A percentile compares a stretch with the other conserved stretches of the same genome.
Conservation (phyloP, 2,888 invertebrate species). For the Noctua comes region DNA sequence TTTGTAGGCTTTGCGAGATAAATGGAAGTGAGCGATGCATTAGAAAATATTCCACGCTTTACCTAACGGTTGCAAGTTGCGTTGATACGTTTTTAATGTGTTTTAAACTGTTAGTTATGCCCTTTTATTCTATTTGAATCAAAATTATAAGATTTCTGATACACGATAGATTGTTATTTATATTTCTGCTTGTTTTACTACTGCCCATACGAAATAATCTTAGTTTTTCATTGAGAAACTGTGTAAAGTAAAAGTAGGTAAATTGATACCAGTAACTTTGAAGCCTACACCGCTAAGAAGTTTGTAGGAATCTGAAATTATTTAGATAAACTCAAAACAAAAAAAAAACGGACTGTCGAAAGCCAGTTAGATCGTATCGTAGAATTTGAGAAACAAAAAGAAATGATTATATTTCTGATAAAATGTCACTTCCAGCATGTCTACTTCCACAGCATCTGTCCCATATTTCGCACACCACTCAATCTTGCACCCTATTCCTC, state of each 20-base stretch:
- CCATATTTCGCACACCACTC: slow-evolving; percentile 59
- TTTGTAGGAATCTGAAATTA: not conserved
- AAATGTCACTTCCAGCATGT: slow-evolving; percentile 49
- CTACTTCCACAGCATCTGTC: slow-evolving; percentile 35
- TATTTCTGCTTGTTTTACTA: not conserved
- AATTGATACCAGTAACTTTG: not conserved
- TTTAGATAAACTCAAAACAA: no score
- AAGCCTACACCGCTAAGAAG: not conserved
- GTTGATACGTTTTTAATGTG: not conserved
- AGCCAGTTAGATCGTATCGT: not conserved
- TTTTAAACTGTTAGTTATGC: not conserved
- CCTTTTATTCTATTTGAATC: not conserved
- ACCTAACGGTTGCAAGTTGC: not conserved
- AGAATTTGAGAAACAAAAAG: not conserved
- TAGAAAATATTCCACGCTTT: not conserved
- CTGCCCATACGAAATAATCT: no score
- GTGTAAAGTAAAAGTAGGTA: not conserved
- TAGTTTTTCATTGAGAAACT: not conserved
- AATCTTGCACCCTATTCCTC: slow-evolving; percentile 63
- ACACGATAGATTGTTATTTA: not conserved
- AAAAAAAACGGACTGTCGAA: not conserved
- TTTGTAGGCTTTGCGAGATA: slow-evolving; percentile 23
- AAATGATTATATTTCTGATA: not conserved
- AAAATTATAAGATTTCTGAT: not conserved
- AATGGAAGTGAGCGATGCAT: slow-evolving; percentile 11